phyloP scores from a whole-genome alignment of 1,140 invertebrate genomes.

The Trichomalopsis sarcophagae region DNA sequence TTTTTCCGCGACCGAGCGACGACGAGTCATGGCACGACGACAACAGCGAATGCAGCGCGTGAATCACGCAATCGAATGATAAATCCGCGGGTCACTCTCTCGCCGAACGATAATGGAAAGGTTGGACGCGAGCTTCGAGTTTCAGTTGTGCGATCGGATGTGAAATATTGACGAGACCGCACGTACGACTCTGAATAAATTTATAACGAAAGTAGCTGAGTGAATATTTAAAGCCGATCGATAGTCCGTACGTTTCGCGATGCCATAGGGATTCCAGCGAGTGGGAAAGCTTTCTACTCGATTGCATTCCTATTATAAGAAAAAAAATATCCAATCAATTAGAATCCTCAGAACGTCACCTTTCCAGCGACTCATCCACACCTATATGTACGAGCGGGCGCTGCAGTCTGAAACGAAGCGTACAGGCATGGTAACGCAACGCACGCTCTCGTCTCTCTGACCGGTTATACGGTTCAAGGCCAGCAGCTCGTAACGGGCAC shows the following conservation, averaged over 20 bases:
- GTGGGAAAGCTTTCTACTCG: too few species aligned
- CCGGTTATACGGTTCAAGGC: conserved; percentile 28
- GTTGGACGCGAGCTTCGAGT: too few species aligned
- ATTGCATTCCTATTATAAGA: too few species aligned
- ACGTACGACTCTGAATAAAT: too few species aligned
- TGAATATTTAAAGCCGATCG: too few species aligned
- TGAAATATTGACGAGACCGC: too few species aligned
- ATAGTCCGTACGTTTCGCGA: too few species aligned
- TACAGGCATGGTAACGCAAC: not conserved
- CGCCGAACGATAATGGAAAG: conserved; percentile 22
- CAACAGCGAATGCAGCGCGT: not conserved
- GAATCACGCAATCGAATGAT: conserved; percentile 48
- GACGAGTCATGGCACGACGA: not conserved
- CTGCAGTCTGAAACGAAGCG: not conserved
- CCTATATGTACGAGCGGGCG: not conserved
- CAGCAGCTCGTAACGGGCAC: not conserved
- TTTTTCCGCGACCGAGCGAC: not conserved
- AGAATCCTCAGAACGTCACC: not conserved
- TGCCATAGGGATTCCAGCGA: too few species aligned
- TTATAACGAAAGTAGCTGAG: too few species aligned
- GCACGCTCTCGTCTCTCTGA: not conserved
- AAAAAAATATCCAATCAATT: not conserved
- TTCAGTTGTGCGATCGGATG: too few species aligned
- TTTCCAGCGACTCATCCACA: not conserved
- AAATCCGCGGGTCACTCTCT: not conserved